Evolutionary conservation across 2,113 vertebrate genomes (phyloP), one percentile per base, ranked within the genome.

Genomic region (Ophiodon elongatus): DNA sequence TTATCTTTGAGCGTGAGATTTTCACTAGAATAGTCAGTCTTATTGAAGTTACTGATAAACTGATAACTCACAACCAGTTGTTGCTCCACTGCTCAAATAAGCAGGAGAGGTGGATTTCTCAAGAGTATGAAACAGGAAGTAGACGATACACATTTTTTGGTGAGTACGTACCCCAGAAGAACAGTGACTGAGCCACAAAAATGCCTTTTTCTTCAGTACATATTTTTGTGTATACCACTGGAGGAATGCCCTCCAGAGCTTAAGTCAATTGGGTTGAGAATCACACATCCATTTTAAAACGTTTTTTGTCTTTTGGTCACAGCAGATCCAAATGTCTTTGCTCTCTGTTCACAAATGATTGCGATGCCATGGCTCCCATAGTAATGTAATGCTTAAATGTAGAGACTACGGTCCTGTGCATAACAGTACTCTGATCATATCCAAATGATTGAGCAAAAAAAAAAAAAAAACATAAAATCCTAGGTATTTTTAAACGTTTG

Each of bases 301-400:
- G 6, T 6, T 3, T 27, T 41, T 15, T 66, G 10, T 39, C 33
- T n/a, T 6, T 25, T 19, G 2, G 56, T 8, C 3, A 27, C 13
- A 6, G 62, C 13, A 2, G 7, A 66, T 43, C 29, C 64, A 37
- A 37, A 23, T 13, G 10, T 37, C 23, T 21, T 23, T 52, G 17
- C 13, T 19, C 50, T 52, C 50, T 35, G 60, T n/a, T 41, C 37
- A 4, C 7, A 4, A 43, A 39, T 39, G 8, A 65, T 25, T 14
- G n/a, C 31, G 45, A 14, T 57, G 37, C 39, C 13, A 23, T 56
- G 82, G 25, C 23, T 57, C n/a, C 17, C 9, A 21, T 27, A 56
- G 19, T 17, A 70, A 37, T 60, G 59, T 25, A 77, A 64, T 37
- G 45, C 25, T 52, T 2, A 13, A 75, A 74, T 52, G 69, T 50